Percentiles rank a stretch among this genome's conserved stretches.
phyloP scores from a whole-genome alignment of 2,113 vertebrate genomes.

The Parus major region DNA sequence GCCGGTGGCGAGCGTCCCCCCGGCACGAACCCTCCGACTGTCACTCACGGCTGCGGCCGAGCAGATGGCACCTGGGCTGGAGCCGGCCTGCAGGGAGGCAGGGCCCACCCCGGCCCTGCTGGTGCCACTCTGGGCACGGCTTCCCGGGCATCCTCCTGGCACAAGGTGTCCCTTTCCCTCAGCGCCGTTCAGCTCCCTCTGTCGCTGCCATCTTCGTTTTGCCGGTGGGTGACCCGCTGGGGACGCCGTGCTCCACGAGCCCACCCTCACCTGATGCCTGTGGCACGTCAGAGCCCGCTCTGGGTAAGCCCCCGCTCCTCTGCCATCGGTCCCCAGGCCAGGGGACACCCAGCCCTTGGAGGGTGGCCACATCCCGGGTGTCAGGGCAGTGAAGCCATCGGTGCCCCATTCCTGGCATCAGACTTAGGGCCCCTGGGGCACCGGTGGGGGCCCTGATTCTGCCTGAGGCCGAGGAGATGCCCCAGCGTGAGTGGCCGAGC shows the following conservation, averaged over 20 bases:
- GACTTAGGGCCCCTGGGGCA: rapidly evolving
- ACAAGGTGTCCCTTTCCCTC: rapidly evolving
- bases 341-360: background rate
- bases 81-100: background rate
- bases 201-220: background rate
- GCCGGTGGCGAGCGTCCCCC: background rate
- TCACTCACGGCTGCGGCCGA: slow-evolving; percentile 18
- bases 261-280: background rate
- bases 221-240: background rate
- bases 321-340: background rate
- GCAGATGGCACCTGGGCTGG: slow-evolving; percentile 63
- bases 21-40: background rate
- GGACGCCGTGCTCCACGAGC: rapidly evolving
- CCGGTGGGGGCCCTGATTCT: rapidly evolving
- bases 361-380: rapidly evolving
- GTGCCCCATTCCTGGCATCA: background rate
- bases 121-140: background rate
- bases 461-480: rapidly evolving
- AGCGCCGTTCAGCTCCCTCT: background rate
- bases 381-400: rapidly evolving
- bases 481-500: rapidly evolving
- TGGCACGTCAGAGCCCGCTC: rapidly evolving
- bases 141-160: background rate
- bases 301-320: background rate
- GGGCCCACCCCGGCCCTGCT: background rate